A percentile compares a stretch with the other conserved stretches of the same genome.
These are phyloP conservation scores for Danio tinwini DNA, from an alignment of 2,797 vertebrate genomes.

Conservation along the genomic window DNA sequence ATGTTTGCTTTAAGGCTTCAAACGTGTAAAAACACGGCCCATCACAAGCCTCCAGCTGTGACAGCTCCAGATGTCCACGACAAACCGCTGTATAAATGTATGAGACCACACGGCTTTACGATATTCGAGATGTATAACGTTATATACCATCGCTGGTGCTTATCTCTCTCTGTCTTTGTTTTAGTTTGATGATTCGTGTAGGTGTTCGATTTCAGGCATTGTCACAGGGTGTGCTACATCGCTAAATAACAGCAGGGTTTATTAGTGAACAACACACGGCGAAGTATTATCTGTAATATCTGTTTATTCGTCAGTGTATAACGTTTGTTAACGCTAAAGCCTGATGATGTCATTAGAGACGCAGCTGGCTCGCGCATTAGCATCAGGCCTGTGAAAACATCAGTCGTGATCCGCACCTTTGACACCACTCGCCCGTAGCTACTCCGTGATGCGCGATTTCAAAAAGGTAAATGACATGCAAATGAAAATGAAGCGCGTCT, in stretches of 20 bases:
- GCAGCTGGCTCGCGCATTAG: conserved; percentile 37
- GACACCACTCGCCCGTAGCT: background rate
- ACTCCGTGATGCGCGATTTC: background rate
- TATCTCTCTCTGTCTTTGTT: too few relatives aligned
- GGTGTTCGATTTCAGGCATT: background rate
- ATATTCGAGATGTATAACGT: too few relatives aligned
- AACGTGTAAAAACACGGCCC: background rate
- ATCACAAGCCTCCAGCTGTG: too few relatives aligned
- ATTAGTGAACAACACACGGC: background rate
- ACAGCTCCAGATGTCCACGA: too few relatives aligned
- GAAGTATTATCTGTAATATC: background rate
- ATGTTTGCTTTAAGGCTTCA: background rate
- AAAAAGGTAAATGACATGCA: conserved; percentile 12
- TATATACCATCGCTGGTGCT: too few relatives aligned
- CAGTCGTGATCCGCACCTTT: background rate
- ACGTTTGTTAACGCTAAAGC: conserved; percentile 1
- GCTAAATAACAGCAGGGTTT: background rate
- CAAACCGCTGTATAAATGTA: too few relatives aligned
- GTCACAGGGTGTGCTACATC: too few relatives aligned
- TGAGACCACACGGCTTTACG: too few relatives aligned
- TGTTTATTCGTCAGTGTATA: background rate
- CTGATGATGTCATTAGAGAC: conserved; percentile 31
- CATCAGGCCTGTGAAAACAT: conserved; percentile 31
- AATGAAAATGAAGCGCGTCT: conserved; percentile 53
- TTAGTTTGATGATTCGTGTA: background rate